Conservation (phyloP, 2,113 vertebrate species). For the Poeciliopsis retropinna region DNA sequence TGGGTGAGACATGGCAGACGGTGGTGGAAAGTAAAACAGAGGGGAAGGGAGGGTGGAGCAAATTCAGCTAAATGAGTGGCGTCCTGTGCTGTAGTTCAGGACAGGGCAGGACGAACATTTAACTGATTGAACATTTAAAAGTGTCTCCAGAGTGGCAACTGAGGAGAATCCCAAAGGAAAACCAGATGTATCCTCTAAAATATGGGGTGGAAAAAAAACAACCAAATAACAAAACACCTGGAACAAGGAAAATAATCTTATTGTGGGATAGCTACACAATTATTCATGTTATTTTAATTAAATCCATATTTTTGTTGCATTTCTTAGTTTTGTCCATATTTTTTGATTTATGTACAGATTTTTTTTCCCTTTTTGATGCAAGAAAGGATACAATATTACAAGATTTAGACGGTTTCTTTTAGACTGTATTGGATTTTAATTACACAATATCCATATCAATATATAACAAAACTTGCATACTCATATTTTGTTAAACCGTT, state of each 20-base stretch:
- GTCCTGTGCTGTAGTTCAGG: slow-evolving; percentile 16
- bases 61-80: slow-evolving; percentile 12
- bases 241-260: background rate
- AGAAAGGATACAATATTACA: too few relatives aligned
- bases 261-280: background rate
- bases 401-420: too few relatives aligned
- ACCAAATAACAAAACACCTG: background rate
- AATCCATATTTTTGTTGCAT: background rate
- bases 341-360: too few relatives aligned
- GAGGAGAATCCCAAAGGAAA: slow-evolving; percentile 25
- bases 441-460: too few relatives aligned
- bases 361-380: too few relatives aligned
- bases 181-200: slow-evolving; percentile 34
- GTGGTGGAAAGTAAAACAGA: slow-evolving; percentile 25
- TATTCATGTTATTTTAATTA: background rate
- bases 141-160: slow-evolving; percentile 4
- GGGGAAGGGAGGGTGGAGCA: slow-evolving; percentile 20
- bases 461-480: too few relatives aligned
- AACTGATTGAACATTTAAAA: slow-evolving; percentile 8
- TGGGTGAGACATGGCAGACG: slow-evolving; percentile 19
- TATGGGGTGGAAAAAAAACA: background rate
- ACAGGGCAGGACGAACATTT: background rate
- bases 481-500: too few relatives aligned
- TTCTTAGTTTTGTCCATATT: too few relatives aligned
- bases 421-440: too few relatives aligned